A percentile compares a stretch with the other conserved stretches of the same genome.
phyloP scores from a whole-genome alignment of 2,113 vertebrate species.

The Catharus fuscescens region DNA sequence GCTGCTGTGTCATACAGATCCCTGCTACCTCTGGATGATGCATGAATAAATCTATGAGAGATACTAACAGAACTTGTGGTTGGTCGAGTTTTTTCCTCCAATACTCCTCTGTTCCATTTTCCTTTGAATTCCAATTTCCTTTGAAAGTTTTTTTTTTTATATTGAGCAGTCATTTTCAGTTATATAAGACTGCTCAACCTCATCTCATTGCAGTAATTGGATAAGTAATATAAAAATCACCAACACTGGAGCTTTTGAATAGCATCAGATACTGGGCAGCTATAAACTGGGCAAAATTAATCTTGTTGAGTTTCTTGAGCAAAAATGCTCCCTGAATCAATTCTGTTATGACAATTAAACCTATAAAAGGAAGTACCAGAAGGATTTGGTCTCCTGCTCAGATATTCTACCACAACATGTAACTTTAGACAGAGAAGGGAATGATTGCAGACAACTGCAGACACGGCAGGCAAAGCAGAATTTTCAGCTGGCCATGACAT shows the following conservation, averaged over 20 bases:
- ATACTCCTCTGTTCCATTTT: fast-evolving
- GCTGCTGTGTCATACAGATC: neutral
- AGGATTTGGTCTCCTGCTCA: neutral
- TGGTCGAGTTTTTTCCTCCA: neutral
- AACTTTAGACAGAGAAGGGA: neutral
- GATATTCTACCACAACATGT: neutral
- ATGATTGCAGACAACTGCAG: neutral
- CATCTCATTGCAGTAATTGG: neutral
- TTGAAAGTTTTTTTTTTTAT: neutral
- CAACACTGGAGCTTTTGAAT: neutral
- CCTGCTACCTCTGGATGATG: neutral
- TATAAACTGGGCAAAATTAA: neutral
- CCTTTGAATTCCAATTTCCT: neutral
- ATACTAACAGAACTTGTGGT: neutral
- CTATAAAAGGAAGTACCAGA: neutral
- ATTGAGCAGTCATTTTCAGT: neutral
- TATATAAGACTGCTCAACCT: neutral
- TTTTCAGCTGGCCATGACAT: neutral
- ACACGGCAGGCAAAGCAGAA: neutral
- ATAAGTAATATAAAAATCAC: neutral
- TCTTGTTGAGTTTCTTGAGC: neutral
- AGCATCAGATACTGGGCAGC: neutral
- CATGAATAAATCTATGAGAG: fast-evolving
- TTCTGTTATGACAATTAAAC: neutral
- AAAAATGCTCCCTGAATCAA: neutral